Evolutionary conservation across 2,113 vertebrate species (phyloP).

Genomic region (Brachionichthys hirsutus): DNA sequence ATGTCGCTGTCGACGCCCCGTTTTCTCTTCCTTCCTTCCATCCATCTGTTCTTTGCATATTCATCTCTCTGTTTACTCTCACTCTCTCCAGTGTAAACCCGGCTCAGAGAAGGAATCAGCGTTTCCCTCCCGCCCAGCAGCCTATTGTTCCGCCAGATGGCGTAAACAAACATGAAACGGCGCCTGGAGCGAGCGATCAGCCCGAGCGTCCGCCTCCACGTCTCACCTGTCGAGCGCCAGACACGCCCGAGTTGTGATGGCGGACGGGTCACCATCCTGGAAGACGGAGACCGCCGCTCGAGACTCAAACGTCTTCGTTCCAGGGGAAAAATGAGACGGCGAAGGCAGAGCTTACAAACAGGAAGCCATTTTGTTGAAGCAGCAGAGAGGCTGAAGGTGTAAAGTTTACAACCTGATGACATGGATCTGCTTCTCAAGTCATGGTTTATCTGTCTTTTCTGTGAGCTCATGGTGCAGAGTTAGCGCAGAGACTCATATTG

Average conservation of each 20-base stretch:
- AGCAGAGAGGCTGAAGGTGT: no score
- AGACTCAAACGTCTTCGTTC: background rate
- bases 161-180: slow-evolving; percentile 17
- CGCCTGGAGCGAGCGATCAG: slow-evolving; percentile 1
- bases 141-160: slow-evolving; percentile 13
- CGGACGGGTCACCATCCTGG: background rate
- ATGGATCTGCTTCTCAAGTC: no score
- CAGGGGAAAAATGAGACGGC: no score
- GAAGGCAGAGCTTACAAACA: no score
- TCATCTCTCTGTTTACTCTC: background rate
- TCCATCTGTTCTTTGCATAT: slow-evolving; percentile 28
- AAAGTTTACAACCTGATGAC: no score
- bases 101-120: slow-evolving; percentile 18
- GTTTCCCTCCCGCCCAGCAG: slow-evolving; percentile 1
- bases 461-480: no score
- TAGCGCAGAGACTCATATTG: no score
- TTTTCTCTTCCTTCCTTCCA: slow-evolving; percentile 7
- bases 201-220: background rate
- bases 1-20: background rate
- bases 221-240: slow-evolving; percentile 2
- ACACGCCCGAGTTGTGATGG: background rate
- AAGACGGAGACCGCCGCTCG: background rate
- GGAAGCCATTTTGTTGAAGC: no score
- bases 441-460: no score
- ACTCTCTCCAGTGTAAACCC: background rate